phyloP scores from a whole-genome alignment of 2,888 invertebrate species.

The Eurois occulta region DNA sequence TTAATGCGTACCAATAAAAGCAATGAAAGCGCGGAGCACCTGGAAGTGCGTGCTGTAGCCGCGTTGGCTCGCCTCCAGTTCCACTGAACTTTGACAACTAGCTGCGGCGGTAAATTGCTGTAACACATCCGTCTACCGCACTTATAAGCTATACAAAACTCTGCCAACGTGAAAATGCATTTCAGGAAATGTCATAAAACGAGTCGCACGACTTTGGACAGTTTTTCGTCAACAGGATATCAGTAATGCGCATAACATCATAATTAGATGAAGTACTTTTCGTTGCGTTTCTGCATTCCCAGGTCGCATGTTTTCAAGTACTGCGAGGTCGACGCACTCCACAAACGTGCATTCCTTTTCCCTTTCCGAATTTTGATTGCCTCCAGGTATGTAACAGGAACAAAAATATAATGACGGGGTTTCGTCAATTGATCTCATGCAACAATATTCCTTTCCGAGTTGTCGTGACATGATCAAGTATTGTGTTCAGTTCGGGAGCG shows the following conservation, averaged over 20 bases:
- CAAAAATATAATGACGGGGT: slow-evolving; percentile 76
- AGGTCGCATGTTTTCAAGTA: slow-evolving; percentile 66
- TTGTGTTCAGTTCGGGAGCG: slow-evolving; percentile 71
- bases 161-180: slow-evolving; percentile 52
- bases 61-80: slow-evolving; percentile 87
- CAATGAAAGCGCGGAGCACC: slow-evolving; percentile 79
- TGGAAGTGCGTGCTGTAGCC: slow-evolving; percentile 85
- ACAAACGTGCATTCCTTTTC: slow-evolving; percentile 76
- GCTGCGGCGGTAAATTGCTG: slow-evolving; percentile 80
- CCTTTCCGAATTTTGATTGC: slow-evolving; percentile 78
- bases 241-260: slow-evolving; percentile 34
- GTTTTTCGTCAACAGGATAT: slow-evolving; percentile 41
- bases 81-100: slow-evolving; percentile 89
- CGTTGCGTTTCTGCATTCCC: slow-evolving; percentile 58
- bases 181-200: slow-evolving; percentile 56
- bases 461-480: slow-evolving; percentile 75
- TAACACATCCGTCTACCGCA: slow-evolving; percentile 74
- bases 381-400: slow-evolving; percentile 76
- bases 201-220: slow-evolving; percentile 40
- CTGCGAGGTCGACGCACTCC: slow-evolving; percentile 78
- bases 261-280: slow-evolving; percentile 51
- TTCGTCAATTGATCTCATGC: slow-evolving; percentile 76
- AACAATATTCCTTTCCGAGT: slow-evolving; percentile 74
- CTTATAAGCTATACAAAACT: slow-evolving; percentile 54
- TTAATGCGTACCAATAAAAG: slow-evolving; percentile 72